Conservation (phyloP, 2,888 invertebrate species). For the Mellilla xanthometata region DNA sequence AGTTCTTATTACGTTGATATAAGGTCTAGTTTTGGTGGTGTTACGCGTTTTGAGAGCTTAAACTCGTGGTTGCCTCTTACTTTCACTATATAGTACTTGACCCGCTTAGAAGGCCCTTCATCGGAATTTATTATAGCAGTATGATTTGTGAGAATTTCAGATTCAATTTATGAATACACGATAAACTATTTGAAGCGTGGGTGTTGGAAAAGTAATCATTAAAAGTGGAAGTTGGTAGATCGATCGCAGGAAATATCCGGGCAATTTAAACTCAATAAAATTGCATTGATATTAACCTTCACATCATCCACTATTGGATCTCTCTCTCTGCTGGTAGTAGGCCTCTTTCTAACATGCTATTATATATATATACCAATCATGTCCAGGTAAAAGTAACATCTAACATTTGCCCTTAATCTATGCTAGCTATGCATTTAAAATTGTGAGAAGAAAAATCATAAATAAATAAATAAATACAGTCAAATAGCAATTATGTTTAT, state of each 20-base stretch:
- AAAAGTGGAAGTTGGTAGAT: background rate
- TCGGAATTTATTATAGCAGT: conserved; percentile 36
- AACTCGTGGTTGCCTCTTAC: conserved; percentile 36
- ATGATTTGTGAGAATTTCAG: conserved; percentile 33
- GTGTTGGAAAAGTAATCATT: conserved; percentile 16
- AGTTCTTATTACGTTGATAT: conserved; percentile 18
- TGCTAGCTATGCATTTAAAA: too few species aligned
- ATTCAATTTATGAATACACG: conserved; percentile 29
- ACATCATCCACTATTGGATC: too few species aligned
- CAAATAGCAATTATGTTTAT: too few species aligned
- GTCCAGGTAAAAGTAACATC: too few species aligned
- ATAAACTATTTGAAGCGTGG: conserved; percentile 19
- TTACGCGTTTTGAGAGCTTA: conserved; percentile 7
- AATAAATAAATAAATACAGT: too few species aligned
- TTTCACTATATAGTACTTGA: conserved; percentile 59
- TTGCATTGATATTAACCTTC: too few species aligned
- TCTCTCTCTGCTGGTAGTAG: too few species aligned
- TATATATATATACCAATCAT: too few species aligned
- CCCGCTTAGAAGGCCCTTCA: conserved; percentile 51
- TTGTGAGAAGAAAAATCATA: too few species aligned
- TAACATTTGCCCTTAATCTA: too few species aligned
- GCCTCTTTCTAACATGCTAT: too few species aligned
- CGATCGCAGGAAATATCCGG: background rate
- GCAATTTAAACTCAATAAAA: background rate
- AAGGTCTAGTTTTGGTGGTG: conserved; percentile 17